Evolutionary conservation across 1,140 invertebrate species (phyloP), one percentile per base, ranked within the genome.

Genomic region (Cyclargus thomasi): DNA sequence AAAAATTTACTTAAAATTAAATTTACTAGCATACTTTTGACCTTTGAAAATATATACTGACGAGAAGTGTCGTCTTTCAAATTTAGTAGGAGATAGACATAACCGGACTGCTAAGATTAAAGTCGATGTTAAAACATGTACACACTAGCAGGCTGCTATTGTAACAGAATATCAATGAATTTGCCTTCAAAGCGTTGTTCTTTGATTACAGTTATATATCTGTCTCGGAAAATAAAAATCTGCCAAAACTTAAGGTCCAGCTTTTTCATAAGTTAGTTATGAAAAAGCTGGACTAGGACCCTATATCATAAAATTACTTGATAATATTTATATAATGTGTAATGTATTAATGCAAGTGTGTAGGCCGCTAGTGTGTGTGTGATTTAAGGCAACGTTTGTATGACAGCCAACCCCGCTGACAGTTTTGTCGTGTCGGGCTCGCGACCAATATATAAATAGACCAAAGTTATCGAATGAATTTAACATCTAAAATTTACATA

Each of bases 401-500:
- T 59, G 39, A 16, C 10, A 47, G 39, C 39, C 10, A 14, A 47
- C 14, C 39, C 39, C 39, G 39, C 14, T 8, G 39, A 4, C 39
- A 11, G 39, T 11, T 18, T 20, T 11, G 10, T 7, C 55, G 17
- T n/a, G n/a, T 4, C 29, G 17, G 36, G 22, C 39, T 65, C 67
- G 65, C 63, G 72, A 80, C 81, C 81, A 79, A 80, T 75, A 68
- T 71, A 74, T 71, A 73, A 74, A 76, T 69, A 64, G 82, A 83
- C 81, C 82, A 84, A 84, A 84, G 83, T 86, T 85, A 80, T 81
- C 72, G 74, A 79, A 72, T 78, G 78, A 82, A 85, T 85, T 85
- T 83, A 80, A 78, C 77, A 75, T 70, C 76, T 47, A 70, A 71
- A 72, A 74, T 75, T 77, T 81, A 73, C 70, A 65, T 73, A 67